Evolutionary conservation across 2,113 vertebrate genomes (phyloP), one percentile per base, ranked within the genome.

Genomic region (Labeo rohita): DNA sequence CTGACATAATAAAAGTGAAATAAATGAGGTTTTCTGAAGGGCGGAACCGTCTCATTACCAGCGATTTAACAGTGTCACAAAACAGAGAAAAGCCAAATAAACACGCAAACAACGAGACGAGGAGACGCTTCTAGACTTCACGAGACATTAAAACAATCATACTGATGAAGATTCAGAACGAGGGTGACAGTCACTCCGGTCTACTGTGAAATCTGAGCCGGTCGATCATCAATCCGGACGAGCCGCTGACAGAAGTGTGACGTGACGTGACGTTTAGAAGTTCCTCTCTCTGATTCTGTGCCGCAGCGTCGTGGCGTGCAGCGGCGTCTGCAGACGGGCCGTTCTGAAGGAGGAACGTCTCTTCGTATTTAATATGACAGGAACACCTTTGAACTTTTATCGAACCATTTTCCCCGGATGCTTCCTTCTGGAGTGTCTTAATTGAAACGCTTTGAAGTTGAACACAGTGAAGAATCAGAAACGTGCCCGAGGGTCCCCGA

Each of bases 401-500:
- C 6, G n/a, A 54, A 63, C 59, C 4, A 8, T 61, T 72, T 21
- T 61, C 3, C 10, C 21, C 0, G 13, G 73, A 80, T 18, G 43
- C 23, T 59, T 88, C 39, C 39, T 61, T n/a, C 56, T n/a, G 56
- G 8, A 61, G 56, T n/a, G 18, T 61, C 18, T 59, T 68, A 85
- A 76, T 85, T 39, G n/a, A 85, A 72, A 23, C 2, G 28, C 61
- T 88, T 88, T 81, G 72, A 88, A 88, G 87, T 82, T 76, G 47
- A 13, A 12, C 66, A 61, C 39, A 4, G 70, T 52, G 80, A 86
- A 23, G n/a, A 54, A 52, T 28, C 6, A 16, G 13, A 76, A 28
- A 52, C 13, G 28, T 4, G 47, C 47, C 47, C 28, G 13, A 52
- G 74, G 73, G 21, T 28, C 12, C 12, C 6, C 15, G 11, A 75